A percentile compares a stretch with the other conserved stretches of the same genome.
Evolutionary conservation across 2,888 invertebrate genomes (phyloP).

Genomic region (Pteria penguin): DNA sequence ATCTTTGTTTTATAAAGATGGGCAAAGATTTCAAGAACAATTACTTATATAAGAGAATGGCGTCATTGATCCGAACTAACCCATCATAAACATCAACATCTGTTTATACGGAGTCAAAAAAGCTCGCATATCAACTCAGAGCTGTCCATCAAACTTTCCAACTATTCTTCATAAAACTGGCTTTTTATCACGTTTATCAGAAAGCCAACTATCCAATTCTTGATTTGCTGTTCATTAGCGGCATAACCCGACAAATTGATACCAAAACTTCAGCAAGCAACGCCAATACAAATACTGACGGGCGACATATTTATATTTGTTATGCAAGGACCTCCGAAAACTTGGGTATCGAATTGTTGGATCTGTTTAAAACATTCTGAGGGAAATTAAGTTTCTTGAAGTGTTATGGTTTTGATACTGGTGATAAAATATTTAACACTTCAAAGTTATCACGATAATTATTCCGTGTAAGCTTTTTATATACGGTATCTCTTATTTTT

Average conservation of each 20-base stretch:
- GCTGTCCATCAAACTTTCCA: not conserved
- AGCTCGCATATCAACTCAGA: not conserved
- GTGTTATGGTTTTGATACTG: not conserved
- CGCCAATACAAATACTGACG: not conserved
- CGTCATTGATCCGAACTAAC: not conserved
- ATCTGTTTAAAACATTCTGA: not conserved
- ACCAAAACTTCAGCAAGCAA: not conserved
- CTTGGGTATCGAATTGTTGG: not conserved
- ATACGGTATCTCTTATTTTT: too few species aligned
- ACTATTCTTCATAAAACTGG: not conserved
- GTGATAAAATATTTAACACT: not conserved
- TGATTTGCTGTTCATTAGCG: conserved; percentile 4
- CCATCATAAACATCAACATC: not conserved
- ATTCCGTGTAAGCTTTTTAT: too few species aligned
- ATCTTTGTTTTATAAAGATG: too few species aligned
- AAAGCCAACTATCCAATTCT: not conserved
- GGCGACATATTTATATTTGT: conserved; percentile 3
- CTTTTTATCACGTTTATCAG: not conserved
- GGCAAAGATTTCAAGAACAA: too few species aligned
- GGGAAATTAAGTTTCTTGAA: not conserved
- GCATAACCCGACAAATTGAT: conserved; percentile 4
- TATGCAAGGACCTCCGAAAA: not conserved
- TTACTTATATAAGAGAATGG: not conserved
- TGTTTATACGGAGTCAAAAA: not conserved
- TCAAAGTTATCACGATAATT: not conserved